Conservation (phyloP, 2,888 invertebrate species). For the Protodeltote pygarga region DNA sequence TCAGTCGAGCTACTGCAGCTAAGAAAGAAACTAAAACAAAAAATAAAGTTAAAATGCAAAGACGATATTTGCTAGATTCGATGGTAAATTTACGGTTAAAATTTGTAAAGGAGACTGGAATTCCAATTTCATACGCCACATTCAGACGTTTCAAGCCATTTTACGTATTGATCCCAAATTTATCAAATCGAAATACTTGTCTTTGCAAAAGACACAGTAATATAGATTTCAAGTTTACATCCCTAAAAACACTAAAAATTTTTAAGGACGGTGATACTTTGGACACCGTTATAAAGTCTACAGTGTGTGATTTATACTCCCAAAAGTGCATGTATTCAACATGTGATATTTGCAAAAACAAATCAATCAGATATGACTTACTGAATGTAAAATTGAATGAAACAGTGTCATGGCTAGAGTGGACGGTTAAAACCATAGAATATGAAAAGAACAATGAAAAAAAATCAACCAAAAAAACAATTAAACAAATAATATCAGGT, state of each 20-base stretch:
- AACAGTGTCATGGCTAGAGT: conserved; percentile 5
- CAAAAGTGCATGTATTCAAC: conserved; percentile 6
- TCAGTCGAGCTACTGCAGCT: conserved; percentile 6
- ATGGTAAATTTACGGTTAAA: conserved; percentile 1
- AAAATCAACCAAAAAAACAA: conserved; percentile 4
- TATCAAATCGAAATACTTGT: conserved; percentile 10
- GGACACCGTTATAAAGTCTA: conserved; percentile 2
- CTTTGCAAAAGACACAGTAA: conserved; percentile 10
- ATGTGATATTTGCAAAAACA: conserved; percentile 5
- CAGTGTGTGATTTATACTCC: conserved; percentile 4
- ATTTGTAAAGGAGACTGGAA: conserved; percentile 5
- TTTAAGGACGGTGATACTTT: conserved; percentile 4
- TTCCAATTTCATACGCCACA: conserved; percentile 1
- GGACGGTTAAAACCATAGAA: not conserved
- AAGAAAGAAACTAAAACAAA: conserved; percentile 9
- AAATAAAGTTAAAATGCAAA: conserved; percentile 9
- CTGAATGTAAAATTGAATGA: not conserved
- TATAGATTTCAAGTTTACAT: conserved; percentile 7
- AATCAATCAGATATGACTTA: conserved; percentile 3
- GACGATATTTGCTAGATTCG: not conserved
- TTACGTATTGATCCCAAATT: conserved; percentile 8
- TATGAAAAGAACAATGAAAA: conserved; percentile 1
- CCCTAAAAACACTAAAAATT: not conserved
- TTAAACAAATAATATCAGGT: conserved; percentile 4
- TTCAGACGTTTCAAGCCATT: conserved; percentile 13